Base-by-base conservation (phyloP, 2,797 vertebrate genomes). In the Phrynocephalus forsythii region DNA sequence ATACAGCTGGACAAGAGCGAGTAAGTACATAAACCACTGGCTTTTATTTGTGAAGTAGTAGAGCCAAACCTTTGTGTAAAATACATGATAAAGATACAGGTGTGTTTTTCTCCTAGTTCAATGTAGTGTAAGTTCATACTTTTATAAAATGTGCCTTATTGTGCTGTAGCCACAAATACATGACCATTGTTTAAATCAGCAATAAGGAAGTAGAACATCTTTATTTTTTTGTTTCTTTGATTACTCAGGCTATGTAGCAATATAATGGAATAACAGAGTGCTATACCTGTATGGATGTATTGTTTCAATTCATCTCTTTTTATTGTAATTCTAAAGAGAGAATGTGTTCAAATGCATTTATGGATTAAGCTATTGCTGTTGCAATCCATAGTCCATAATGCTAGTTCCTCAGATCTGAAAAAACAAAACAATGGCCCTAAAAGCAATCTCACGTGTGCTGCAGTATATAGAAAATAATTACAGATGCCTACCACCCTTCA, bases 1-100 rank as follows among this genome's bases (percentile, higher is more conserved):
- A 99, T 94, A 99, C 99, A 52, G 99, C 99, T 82, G 99, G 99
- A 95, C 99, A 99, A 95, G 99, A 99, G 87, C 95, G 99, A 97
- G 99, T 99, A 92, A 95, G 97, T 95, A 86, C 15, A 90, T 79
- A 76, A 69, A 86, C 0, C 81, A 38, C 84, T 56, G 83, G 91
- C 84, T 91, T 87, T 84, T 85, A 75, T 79, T 93, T 83, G 83
- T 87, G 33, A 67, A 94, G 78, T 83, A 38, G 2, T 86, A 69
- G 56, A 63, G 75, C 69, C 73, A 89, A n/a, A 0, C 89, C 81
- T 71, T 1, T 11, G 0, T 79, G 7, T 20, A 73, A 73, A 38
- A 30, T 79, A 56, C 85, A 76, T 75, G 3, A 52, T 60, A 69
- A 38, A 26, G 50, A 68, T 76, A n/a, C 15, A 77, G 15, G 71